Base-by-base conservation (phyloP, 2,113 vertebrate species). In the Albula glossodonta region DNA sequence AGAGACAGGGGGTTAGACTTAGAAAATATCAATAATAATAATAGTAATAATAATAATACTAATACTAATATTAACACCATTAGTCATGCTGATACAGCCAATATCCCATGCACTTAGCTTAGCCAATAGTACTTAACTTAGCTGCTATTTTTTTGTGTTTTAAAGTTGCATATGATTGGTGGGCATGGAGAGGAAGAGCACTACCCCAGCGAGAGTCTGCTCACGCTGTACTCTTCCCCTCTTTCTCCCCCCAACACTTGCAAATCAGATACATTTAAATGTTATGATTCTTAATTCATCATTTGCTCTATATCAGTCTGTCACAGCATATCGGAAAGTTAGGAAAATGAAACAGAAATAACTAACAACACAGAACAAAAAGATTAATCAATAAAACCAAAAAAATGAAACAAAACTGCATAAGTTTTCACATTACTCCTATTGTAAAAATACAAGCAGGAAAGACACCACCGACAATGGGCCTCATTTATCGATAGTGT, bases 91-190 rank as follows among this genome's bases (percentile, higher is more conserved):
- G 25, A 74, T 57, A n/a, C 51, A 78, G 77, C 78, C 70, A 31
- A 84, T 48, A 78, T 84, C 56, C 83, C 83, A 84, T 84, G 83
- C 51, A 84, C 70, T 56, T 79, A 48, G 51, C 51, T 78, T 41
- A 41, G 1, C 31, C 31, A 41, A 41, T 41, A 41, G 83, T n/a
- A 84, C 70, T 56, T 79, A 48, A n/a, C 51, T 78, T 84, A 6
- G 3, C 63, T 70, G 3, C 22, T 8, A 22, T 51, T 78, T 78
- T 48, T 56, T 1, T n/a, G 13, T 53, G 57, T 84, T 57, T 15
- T n/a, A 78, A 49, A 84, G 74, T 22, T 84, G 74, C 83, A 57
- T 84, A 79, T 41, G 48, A 56, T 53, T 31, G 25, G 48, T 22
- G 53, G 51, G 25, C 12, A 5, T 52, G 12, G 51, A 48, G 12